Evolutionary conservation across 2,888 invertebrate species (phyloP), one percentile per base, ranked within the genome.

Genomic region (Marasmarcha lunaedactyla): DNA sequence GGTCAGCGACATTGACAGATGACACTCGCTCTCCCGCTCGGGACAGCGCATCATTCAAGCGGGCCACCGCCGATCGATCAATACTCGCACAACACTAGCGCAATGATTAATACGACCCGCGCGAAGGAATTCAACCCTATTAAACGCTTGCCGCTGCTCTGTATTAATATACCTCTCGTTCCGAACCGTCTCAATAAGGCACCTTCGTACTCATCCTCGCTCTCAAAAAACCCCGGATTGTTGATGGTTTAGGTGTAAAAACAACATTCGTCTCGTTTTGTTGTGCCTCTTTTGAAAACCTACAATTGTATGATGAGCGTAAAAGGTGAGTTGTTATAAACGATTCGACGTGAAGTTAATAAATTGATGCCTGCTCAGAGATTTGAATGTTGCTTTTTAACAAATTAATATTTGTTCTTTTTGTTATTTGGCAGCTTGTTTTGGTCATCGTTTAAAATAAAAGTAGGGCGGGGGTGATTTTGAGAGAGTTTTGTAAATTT

Each of bases 121-220:
- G 15, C 37, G 40, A 55, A 59, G 63, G 69, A 66, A 71, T 71
- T 60, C 59, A 54, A 60, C 59, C 63, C 69, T 69, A 71, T 73
- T 71, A 65, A 65, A 68, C 69, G 64, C 62, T 67, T 65, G 63
- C 57, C 20, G 20, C 54, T 52, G 55, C 49, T 7, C 34, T 12
- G 14, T 34, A 34, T 14, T 34, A 34, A 34, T 34, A 9, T 4
- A 14, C 26, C 41, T 39, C 35, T 41, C 37, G 39, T 44, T 46
- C 42, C 43, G 42, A 45, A 46, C 43, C 42, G 45, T 40, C 41
- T 42, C 42, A 43, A 40, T 40, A 20, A 20, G 7, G 7, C 20
- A 7, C 3, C 7, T 7, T 20, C 20, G 20, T 5, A 7, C 20
- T 7, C 20, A n/a, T n/a, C n/a, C n/a, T 13, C 13, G 9, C 37